Base-by-base conservation (phyloP, 2,113 vertebrate species). In the Eonycteris spelaea region DNA sequence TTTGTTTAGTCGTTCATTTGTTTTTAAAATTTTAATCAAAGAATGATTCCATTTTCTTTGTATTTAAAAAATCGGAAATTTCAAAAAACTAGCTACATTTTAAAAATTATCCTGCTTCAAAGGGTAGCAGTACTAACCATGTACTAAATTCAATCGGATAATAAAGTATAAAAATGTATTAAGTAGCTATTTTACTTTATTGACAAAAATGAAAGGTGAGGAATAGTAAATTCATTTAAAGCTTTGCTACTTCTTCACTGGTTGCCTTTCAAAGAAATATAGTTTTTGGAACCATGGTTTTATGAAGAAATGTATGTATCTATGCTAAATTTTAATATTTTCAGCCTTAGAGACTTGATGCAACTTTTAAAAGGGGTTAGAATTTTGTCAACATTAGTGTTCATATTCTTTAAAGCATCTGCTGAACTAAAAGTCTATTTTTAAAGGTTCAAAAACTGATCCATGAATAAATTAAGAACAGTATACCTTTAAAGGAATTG, bases 31-130 rank as follows among this genome's bases (percentile, higher is more conserved):
- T 89, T 90, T 77, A 85, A 45, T 80, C 70, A 91, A 84, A 86
- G 67, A 88, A 75, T 85, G 30, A 83, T 82, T 95, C 16, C 7
- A 30, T 93, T 97, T 73, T 88, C 75, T 92, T 94, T 92, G 38
- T 87, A 74, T 82, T 93, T 79, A 45, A 90, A 88, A 95, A 93
- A 63, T 21, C 75, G 43, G 67, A 88, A 90, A 84, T 95, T 92
- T 91, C 0, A 68, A 95, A 90, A 86, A 30, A 53, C 70, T 90
- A 90, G 33, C 35, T 86, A 8, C 68, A 35, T 87, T 88, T 78
- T 45, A 90, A 90, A 80, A 80, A 57, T 68, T 68, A 63, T 12
- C 63, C 16, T 68, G n/a, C 57, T 85, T 73, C 85, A 45, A 95
- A 92, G 12, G 68, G 63, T 85, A 80, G 43, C 70, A 91, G 22